Conservation (phyloP, 2,888 invertebrate genomes). For the Fragum fragum region DNA sequence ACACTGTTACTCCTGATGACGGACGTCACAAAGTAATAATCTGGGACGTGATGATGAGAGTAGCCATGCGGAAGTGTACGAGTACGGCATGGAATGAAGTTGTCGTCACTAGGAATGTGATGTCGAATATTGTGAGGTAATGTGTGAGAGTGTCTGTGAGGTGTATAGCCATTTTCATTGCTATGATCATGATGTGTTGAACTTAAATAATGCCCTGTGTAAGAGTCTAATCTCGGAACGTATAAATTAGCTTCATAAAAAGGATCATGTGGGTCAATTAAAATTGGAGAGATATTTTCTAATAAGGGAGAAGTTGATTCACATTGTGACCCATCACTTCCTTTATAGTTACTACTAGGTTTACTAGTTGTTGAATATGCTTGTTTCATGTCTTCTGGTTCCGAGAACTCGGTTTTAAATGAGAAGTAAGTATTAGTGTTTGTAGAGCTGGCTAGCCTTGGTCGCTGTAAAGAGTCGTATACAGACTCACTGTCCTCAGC, state of each 20-base stretch:
- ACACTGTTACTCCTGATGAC: constrained; percentile 57
- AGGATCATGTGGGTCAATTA: constrained; percentile 70
- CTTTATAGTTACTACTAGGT: constrained; percentile 61
- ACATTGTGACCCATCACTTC: constrained; percentile 78
- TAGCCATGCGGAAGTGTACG: constrained; percentile 62
- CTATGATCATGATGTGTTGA: constrained; percentile 43
- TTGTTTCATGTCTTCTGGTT: constrained; percentile 76
- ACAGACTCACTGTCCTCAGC: constrained; percentile 58
- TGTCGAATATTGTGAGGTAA: constrained; percentile 56
- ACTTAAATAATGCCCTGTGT: constrained; percentile 45
- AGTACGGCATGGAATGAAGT: constrained; percentile 45
- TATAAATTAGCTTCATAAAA: constrained; percentile 67
- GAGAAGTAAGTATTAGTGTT: constrained; percentile 83
- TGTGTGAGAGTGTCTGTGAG: constrained; percentile 34
- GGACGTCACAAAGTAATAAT: constrained; percentile 41
- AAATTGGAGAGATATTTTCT: constrained; percentile 77
- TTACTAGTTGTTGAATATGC: constrained; percentile 71
- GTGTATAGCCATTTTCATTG: constrained; percentile 41
- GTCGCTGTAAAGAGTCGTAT: constrained; percentile 63
- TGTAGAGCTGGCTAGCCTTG: constrained; percentile 52
- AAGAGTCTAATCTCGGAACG: constrained; percentile 51
- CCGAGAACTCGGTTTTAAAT: constrained; percentile 79
- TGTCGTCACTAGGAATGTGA: constrained; percentile 42
- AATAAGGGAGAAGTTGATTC: constrained; percentile 80
- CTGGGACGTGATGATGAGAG: constrained; percentile 39